A percentile compares a stretch with the other conserved stretches of the same genome.
phyloP scores from a whole-genome alignment of 92 coral and sea anemone species.

The Siderastrea radians region DNA sequence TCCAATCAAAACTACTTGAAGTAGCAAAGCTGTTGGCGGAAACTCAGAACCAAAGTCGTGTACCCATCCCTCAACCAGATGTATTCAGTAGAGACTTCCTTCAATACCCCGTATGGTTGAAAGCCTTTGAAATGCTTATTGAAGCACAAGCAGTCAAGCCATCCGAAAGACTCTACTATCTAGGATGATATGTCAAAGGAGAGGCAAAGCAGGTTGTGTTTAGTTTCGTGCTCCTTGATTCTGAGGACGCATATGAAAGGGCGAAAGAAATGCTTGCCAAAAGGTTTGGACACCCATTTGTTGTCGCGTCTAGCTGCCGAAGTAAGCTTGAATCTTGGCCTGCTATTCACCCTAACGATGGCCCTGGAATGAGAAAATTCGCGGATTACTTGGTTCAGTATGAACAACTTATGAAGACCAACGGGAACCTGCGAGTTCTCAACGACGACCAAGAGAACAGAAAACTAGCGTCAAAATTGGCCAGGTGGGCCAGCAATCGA shows the following conservation, averaged over 20 bases:
- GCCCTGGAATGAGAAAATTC: constrained; percentile 45
- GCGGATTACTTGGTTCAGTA: constrained; percentile 71
- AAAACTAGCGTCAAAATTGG: constrained; percentile 58
- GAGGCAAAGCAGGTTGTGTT: constrained; percentile 70
- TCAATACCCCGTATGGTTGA: constrained; percentile 63
- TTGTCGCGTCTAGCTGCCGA: constrained; percentile 62
- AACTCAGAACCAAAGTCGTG: constrained; percentile 50
- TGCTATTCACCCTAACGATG: constrained; percentile 45
- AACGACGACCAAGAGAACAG: constrained; percentile 66
- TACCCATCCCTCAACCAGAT: constrained; percentile 68
- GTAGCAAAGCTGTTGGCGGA: constrained; percentile 64
- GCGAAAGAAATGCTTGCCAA: constrained; percentile 63
- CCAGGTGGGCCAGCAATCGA: constrained; percentile 48
- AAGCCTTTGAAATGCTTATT: constrained; percentile 64
- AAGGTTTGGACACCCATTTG: constrained; percentile 70
- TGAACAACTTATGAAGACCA: constrained; percentile 50
- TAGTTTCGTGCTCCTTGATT: constrained; percentile 64
- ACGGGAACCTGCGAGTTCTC: constrained; percentile 50
- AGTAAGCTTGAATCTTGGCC: constrained; percentile 68
- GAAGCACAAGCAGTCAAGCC: constrained; percentile 65
- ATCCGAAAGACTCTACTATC: constrained; percentile 62
- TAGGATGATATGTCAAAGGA: constrained; percentile 56
- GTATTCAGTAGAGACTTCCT: constrained; percentile 67
- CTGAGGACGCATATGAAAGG: constrained; percentile 62
- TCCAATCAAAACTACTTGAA: constrained; percentile 24